These are phyloP conservation scores for Ernsta delagoae DNA, from an alignment of 2,888 invertebrate species.

Conservation along the genomic window DNA sequence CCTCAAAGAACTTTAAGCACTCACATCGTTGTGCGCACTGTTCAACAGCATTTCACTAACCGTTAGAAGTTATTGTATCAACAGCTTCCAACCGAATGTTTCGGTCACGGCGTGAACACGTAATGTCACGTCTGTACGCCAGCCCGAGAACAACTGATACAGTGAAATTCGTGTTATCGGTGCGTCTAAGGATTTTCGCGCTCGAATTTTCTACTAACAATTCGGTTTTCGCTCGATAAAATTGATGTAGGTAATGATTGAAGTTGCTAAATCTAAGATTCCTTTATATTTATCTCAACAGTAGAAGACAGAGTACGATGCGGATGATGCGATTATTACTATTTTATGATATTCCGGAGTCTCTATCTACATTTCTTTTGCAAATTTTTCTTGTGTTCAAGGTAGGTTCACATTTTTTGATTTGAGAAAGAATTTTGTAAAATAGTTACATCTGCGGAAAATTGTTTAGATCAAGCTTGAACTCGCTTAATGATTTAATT, in stretches of 20 bases:
- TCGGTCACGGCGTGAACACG: constrained; percentile 2
- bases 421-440: too few species aligned
- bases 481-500: too few species aligned
- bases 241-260: not conserved
- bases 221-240: not conserved
- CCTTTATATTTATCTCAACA: too few species aligned
- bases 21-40: not conserved
- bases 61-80: not conserved
- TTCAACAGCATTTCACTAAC: constrained; percentile 3
- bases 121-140: constrained; percentile 5
- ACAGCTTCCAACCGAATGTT: not conserved
- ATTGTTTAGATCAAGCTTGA: too few species aligned
- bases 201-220: not conserved
- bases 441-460: too few species aligned
- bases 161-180: not conserved
- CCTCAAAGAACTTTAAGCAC: constrained; percentile 1
- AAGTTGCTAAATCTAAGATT: too few species aligned
- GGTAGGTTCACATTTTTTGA: too few species aligned
- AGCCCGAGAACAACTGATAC: constrained; percentile 7
- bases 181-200: not conserved
- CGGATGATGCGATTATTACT: too few species aligned
- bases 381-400: too few species aligned
- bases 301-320: too few species aligned
- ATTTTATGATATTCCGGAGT: too few species aligned
- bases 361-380: too few species aligned